Evolutionary conservation across 2,113 vertebrate genomes (phyloP), one percentile per base, ranked within the genome.

Genomic region (Neolamprologus falcicula): DNA sequence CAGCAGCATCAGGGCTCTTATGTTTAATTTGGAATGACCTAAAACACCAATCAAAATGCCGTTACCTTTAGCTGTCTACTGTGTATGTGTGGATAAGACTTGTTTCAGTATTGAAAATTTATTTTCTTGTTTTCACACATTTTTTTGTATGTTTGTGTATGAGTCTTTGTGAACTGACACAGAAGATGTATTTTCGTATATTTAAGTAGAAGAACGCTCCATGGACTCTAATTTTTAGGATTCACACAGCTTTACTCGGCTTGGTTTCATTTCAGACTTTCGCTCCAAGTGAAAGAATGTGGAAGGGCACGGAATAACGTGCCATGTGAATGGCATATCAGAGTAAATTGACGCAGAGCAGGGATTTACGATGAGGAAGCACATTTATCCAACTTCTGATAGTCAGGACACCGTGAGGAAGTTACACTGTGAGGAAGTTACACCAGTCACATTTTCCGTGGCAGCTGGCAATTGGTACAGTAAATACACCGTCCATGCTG

Each of bases 361-460:
- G 83, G 73, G 85, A 85, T 88, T 80, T 52, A 31, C 37, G 40
- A 21, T 28, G 47, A 90, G 93, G 93, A 94, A 93, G 80, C 59
- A 71, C 45, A 57, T 89, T 61, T 89, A 88, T 92, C 90, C 89
- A 87, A 47, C 66, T 55, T 86, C 17, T 86, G 91, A 92, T 81
- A 81, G 81, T 86, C 35, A 31, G 84, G 80, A 89, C 86, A 71
- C 55, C n/a, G 7, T 78, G 82, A 92, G 93, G 95, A 96, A 94
- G 90, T 92, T 24, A 59, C 86, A 73, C 50, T 35, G 54, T 79
- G 82, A 92, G 93, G 95, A 95, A 94, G 91, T 92, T 21, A 12
- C 76, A 81, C 28, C 83, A 87, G 83, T 91, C 91, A 87, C 54
- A 85, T 68, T 94, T 95, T 95, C 94, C 93, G 85, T 86, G 76